These are phyloP conservation scores for Murina feae DNA, from an alignment of 2,113 vertebrate genomes.

Conservation along the genomic window DNA sequence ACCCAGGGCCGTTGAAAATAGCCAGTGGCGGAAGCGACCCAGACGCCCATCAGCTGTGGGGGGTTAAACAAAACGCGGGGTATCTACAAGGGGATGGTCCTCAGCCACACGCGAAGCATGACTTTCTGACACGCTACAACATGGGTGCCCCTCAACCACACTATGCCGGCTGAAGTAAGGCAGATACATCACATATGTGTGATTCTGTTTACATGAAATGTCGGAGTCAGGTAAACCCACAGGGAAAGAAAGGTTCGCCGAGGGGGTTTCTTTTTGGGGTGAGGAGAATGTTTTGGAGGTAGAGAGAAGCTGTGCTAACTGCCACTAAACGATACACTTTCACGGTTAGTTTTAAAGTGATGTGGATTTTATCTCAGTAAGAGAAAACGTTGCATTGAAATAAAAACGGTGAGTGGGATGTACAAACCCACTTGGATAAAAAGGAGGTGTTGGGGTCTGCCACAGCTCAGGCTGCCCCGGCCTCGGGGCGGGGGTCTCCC, in stretches of 20 bases:
- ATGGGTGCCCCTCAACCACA: background rate
- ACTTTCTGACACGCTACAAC: background rate
- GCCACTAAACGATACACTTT: background rate
- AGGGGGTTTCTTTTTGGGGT: background rate
- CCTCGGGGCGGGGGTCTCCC: fast-evolving
- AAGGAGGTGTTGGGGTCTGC: background rate
- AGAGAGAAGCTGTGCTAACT: background rate
- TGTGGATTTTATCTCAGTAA: background rate
- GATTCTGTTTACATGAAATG: background rate
- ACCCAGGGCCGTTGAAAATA: background rate
- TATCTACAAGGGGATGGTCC: background rate
- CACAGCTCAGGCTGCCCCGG: background rate
- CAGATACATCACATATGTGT: background rate
- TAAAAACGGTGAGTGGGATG: background rate
- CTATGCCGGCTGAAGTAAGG: background rate
- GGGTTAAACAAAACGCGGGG: background rate
- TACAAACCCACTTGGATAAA: background rate
- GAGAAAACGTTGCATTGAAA: background rate
- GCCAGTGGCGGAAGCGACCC: background rate
- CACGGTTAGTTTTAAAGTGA: background rate
- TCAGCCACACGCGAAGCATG: background rate
- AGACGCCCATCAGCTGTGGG: background rate
- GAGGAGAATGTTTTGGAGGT: background rate
- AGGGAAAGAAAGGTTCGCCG: background rate
- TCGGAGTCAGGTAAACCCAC: background rate